Conservation (phyloP, 2,113 vertebrate genomes). For the Perca schrenkii region DNA sequence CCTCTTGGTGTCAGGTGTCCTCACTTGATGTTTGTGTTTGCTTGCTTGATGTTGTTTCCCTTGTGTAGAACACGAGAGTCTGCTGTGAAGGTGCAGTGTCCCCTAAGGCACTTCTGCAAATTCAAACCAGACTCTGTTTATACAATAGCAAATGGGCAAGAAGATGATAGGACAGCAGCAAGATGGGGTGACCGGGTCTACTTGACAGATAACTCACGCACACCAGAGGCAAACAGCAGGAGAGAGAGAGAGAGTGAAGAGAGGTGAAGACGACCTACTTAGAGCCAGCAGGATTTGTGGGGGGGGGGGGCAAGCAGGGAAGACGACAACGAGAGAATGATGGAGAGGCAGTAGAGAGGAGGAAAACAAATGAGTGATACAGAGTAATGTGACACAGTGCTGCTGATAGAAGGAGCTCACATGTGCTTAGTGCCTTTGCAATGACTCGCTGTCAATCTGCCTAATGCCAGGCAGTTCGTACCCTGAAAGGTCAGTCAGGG, state of each 20-base stretch:
- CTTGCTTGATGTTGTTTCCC: conserved; percentile 27
- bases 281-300: conserved; percentile 20
- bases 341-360: conserved; percentile 3
- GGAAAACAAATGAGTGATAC: conserved; percentile 37
- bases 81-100: conserved; percentile 40
- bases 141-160: conserved; percentile 29
- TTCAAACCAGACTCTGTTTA: conserved; percentile 45
- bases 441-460: conserved; percentile 56
- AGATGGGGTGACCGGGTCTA: neutral
- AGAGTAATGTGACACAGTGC: conserved; percentile 42
- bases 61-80: conserved; percentile 36
- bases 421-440: conserved; percentile 49
- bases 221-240: conserved; percentile 12
- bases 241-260: neutral
- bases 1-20: conserved; percentile 32
- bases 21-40: conserved; percentile 53
- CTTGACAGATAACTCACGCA: conserved; percentile 27
- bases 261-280: conserved; percentile 28
- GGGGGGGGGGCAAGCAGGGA: neutral
- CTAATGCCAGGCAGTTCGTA: conserved; percentile 30
- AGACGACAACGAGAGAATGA: conserved; percentile 36
- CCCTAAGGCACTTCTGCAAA: conserved; percentile 32
- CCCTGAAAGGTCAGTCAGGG: conserved; percentile 58
- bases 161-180: conserved; percentile 2
- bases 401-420: conserved; percentile 57